A percentile compares a stretch with the other conserved stretches of the same genome.
Conservation (phyloP, 92 coral and sea anemone genomes). For the Epizoanthus rinbou region DNA sequence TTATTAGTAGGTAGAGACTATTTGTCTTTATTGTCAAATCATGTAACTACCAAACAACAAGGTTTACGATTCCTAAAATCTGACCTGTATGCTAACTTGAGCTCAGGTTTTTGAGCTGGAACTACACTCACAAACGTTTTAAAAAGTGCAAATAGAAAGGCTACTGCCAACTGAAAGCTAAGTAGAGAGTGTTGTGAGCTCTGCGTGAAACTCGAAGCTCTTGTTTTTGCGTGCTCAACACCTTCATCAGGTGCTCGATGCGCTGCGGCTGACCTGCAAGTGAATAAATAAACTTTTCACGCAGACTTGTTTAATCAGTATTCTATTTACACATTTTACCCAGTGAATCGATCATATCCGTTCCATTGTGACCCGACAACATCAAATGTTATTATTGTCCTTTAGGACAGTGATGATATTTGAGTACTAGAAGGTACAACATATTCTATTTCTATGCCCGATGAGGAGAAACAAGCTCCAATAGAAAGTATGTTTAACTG, state of each 20-base stretch:
- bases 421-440: no score
- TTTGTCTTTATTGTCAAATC: no score
- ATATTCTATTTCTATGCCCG: no score
- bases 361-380: no score
- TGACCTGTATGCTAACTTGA: no score
- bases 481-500: no score
- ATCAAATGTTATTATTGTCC: no score
- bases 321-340: neutral
- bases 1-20: neutral
- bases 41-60: neutral
- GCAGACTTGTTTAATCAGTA: no score
- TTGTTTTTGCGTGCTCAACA: neutral
- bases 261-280: neutral
- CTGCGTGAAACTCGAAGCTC: constrained; percentile 4
- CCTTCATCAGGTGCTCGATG: constrained; percentile 1
- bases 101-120: neutral
- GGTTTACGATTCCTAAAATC: neutral
- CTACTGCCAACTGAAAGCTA: neutral
- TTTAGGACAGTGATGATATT: no score
- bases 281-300: neutral
- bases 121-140: neutral
- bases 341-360: neutral
- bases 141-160: neutral
- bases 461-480: no score
- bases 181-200: neutral